Conservation (phyloP, 2,888 invertebrate species). For the Diabrotica balteata region DNA sequence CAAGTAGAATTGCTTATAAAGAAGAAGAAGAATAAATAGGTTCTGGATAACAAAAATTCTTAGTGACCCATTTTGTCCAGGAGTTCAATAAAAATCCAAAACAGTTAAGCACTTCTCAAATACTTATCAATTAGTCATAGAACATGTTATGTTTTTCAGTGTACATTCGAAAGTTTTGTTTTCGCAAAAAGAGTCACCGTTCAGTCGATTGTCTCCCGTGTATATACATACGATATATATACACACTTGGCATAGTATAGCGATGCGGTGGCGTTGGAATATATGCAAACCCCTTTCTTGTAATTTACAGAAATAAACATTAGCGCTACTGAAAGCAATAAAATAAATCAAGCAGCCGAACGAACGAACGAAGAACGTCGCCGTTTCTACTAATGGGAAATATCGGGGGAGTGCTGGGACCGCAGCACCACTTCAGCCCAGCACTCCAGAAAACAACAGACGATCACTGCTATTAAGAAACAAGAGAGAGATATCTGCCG, state of each 20-base stretch:
- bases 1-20: too few relatives aligned
- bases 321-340: conserved; percentile 67
- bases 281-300: conserved; percentile 65
- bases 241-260: conserved; percentile 22
- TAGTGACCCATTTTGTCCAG: too few relatives aligned
- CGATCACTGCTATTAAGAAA: conserved; percentile 43
- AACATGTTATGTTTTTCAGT: background rate
- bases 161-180: background rate
- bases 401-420: conserved; percentile 40
- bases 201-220: conserved; percentile 14
- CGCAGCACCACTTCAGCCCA: conserved; percentile 27
- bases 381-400: conserved; percentile 43
- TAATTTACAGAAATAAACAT: conserved; percentile 67
- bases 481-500: conserved; percentile 30
- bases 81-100: too few relatives aligned
- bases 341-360: conserved; percentile 64
- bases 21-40: too few relatives aligned
- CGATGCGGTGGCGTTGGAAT: conserved; percentile 43
- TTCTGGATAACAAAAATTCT: too few relatives aligned
- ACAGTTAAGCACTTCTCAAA: too few relatives aligned
- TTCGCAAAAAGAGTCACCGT: background rate
- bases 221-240: conserved; percentile 25
- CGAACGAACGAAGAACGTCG: conserved; percentile 47
- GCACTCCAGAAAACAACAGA: conserved; percentile 39
- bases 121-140: too few relatives aligned